Percentiles rank a stretch among this genome's conserved stretches.
Conservation (phyloP, 2,797 vertebrate genomes). For the Anolis apletophallus region DNA sequence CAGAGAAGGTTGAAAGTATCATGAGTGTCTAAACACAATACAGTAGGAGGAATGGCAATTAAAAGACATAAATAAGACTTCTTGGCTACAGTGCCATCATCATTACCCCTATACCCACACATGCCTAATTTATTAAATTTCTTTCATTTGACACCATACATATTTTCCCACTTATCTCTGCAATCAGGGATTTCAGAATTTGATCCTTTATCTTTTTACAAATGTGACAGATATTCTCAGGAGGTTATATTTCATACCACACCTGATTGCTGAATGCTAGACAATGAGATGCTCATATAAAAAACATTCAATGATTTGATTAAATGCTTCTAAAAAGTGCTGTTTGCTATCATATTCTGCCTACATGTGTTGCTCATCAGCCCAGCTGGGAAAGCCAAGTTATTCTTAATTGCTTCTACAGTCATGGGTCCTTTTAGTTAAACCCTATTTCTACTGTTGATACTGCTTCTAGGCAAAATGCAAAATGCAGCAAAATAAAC, state of each 20-base stretch:
- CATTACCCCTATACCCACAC: background rate
- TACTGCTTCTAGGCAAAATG: background rate
- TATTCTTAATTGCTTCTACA: background rate
- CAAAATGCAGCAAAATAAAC: background rate
- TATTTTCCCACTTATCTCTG: background rate
- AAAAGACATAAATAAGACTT: background rate
- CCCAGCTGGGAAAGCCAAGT: background rate
- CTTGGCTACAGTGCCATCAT: background rate
- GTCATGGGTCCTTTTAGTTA: background rate
- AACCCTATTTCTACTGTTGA: background rate
- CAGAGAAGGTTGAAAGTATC: background rate
- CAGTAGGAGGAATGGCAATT: background rate
- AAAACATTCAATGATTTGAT: background rate
- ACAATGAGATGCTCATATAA: background rate
- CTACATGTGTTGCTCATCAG: background rate
- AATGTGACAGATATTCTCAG: background rate
- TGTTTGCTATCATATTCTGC: background rate
- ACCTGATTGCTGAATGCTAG: background rate
- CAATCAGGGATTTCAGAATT: background rate
- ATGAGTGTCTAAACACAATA: background rate
- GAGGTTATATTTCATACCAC: background rate
- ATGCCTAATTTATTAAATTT: background rate
- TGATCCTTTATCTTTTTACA: background rate
- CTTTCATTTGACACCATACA: background rate
- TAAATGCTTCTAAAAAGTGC: background rate